A percentile compares a stretch with the other conserved stretches of the same genome.
These are phyloP conservation scores for Ctenodactylus gundi DNA, from an alignment of 2,113 vertebrate genomes.

Conservation along the genomic window DNA sequence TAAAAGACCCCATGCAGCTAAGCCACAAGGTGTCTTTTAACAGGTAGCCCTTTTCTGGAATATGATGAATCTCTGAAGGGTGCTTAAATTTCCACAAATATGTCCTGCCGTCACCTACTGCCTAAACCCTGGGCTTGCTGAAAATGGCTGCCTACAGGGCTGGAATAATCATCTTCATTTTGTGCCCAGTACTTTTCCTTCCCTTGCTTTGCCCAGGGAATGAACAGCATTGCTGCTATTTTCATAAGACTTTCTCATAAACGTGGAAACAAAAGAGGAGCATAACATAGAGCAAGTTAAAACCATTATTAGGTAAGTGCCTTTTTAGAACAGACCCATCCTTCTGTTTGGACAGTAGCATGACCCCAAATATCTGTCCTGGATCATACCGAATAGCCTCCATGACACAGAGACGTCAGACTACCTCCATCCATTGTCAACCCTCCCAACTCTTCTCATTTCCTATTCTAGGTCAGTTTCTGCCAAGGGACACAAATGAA, in stretches of 20 bases:
- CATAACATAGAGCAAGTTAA: background rate
- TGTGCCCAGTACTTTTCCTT: background rate
- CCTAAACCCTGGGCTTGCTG: background rate
- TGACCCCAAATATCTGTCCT: background rate
- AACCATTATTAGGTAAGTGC: background rate
- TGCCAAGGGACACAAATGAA: background rate
- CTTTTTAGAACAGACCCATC: background rate
- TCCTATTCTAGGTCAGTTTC: background rate
- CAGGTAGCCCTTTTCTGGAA: background rate
- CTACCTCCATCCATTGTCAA: background rate
- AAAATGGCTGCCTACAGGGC: background rate
- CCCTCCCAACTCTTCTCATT: background rate
- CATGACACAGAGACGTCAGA: background rate
- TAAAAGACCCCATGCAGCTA: background rate
- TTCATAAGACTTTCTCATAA: background rate
- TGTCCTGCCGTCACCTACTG: background rate
- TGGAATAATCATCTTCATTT: background rate
- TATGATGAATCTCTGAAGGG: background rate
- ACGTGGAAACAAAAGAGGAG: background rate
- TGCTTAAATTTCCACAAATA: background rate
- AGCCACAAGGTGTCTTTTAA: background rate
- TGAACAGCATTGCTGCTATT: background rate
- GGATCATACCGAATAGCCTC: background rate
- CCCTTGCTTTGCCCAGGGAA: background rate
- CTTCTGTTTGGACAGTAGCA: background rate